Base-by-base conservation (phyloP, 2,888 invertebrate species). In the Thera britannica region DNA sequence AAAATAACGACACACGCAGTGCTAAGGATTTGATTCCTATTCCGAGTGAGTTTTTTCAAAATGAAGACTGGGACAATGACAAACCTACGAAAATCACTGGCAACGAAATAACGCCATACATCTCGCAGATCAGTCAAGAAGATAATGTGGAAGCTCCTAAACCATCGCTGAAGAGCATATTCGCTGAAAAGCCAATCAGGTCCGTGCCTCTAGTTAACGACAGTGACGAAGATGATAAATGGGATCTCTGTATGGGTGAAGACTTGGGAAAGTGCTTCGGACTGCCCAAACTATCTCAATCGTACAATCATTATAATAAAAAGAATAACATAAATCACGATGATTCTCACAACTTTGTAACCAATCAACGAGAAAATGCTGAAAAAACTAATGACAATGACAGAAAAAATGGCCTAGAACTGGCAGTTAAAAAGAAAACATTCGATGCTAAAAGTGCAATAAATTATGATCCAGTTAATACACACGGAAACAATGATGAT, bases 121-220 rank as follows among this genome's bases (percentile, higher is more conserved):
- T 12, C 2, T 7, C 58, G 51, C 46, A 48, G n/a, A 49, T 34
- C 3, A 5, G 41, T 41, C 6, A 7, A 41, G 41, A 41, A 41
- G 41, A 41, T 41, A 48, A 34, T 23, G 55, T 44, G 8, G 46
- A 46, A 12, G 36, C 23, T 49, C 23, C 55, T n/a, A 54, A 66
- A 52, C 52, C 65, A 46, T 54, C 77, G 9, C 57, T 73, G 11
- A 65, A 73, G 34, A 70, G 75, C 12, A 12, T 78, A 36, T 76
- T 83, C 36, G 34, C 52, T 12, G 75, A 78, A 68, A 68, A 79
- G 59, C 85, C 84, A 2, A 71, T 87, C 36, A 81, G 88, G 68
- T 89, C 90, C 2, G 74, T 87, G 0, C 85, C 89, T 1, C 74
- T 90, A 54, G 83, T 88, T 0, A 79, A 71, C 55, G 82, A 83